phyloP scores from a whole-genome alignment of 2,113 vertebrate genomes.

The Malurus melanocephalus region DNA sequence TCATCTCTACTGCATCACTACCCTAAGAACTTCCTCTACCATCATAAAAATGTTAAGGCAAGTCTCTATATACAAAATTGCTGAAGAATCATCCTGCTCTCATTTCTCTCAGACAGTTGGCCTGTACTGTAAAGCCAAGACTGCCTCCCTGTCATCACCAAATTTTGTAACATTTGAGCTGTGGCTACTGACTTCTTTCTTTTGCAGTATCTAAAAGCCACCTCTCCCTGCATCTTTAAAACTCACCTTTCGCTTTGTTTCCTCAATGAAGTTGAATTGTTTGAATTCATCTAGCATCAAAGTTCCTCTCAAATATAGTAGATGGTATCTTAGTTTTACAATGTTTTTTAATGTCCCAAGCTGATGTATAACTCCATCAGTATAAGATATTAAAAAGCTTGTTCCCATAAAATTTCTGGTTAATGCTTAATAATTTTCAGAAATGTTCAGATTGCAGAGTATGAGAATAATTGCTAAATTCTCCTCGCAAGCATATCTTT shows the following conservation, averaged over 20 bases:
- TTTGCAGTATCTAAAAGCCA: background rate
- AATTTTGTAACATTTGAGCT: background rate
- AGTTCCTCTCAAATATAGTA: background rate
- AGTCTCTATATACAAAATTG: background rate
- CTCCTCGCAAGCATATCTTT: slow-evolving; percentile 33
- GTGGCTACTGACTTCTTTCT: background rate
- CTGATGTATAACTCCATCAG: background rate
- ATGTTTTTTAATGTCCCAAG: background rate
- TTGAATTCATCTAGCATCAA: background rate
- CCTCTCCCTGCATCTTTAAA: background rate
- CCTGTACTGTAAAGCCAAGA: background rate
- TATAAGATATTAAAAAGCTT: background rate
- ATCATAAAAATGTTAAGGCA: background rate
- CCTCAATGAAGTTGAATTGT: background rate
- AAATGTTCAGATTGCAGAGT: slow-evolving; percentile 13
- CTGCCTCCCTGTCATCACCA: background rate
- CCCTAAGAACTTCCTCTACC: background rate
- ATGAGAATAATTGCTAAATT: slow-evolving; percentile 28
- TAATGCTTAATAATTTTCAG: slow-evolving; percentile 30
- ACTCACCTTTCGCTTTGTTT: background rate
- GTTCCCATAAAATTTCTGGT: background rate
- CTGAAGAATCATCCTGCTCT: background rate
- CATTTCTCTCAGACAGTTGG: background rate
- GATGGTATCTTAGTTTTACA: background rate
- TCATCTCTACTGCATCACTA: background rate